Evolutionary conservation across 1,140 invertebrate species (phyloP).

Genomic region (Penaeus chinensis): DNA sequence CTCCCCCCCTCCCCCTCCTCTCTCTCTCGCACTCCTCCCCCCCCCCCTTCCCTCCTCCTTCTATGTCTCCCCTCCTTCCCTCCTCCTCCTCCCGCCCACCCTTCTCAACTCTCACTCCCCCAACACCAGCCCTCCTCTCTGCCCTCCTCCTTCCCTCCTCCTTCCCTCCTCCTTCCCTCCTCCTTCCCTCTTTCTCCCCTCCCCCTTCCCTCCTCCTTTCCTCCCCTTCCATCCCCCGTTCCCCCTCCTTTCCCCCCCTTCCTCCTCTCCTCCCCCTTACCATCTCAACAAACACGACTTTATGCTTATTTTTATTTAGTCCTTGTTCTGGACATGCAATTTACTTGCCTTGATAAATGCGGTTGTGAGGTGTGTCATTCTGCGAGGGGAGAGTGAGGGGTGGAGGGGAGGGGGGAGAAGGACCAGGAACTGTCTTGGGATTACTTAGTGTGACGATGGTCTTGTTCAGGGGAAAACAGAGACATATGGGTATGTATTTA

Average conservation of each 20-base stretch:
- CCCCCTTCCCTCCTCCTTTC: conserved; percentile 1
- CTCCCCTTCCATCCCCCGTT: neutral
- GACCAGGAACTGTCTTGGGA: no score
- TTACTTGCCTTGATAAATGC: no score
- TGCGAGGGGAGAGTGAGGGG: no score
- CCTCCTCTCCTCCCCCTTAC: neutral
- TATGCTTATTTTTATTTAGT: no score
- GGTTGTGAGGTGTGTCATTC: no score
- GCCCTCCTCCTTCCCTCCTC: neutral
- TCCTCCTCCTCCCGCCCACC: neutral
- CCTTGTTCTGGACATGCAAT: no score
- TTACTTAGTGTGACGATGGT: no score
- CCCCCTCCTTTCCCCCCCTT: neutral
- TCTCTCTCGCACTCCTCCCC: neutral
- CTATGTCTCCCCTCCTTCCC: neutral
- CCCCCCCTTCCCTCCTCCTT: neutral
- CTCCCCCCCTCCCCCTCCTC: neutral
- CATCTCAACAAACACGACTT: neutral
- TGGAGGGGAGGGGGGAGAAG: no score
- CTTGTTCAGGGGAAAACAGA: no score
- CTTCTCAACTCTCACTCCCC: neutral
- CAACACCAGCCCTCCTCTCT: neutral
- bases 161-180: neutral
- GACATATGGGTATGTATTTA: no score
- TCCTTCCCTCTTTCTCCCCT: neutral